A percentile compares a stretch with the other conserved stretches of the same genome.
Conservation (phyloP, 2,888 invertebrate genomes). For the Drosophila borborema region DNA sequence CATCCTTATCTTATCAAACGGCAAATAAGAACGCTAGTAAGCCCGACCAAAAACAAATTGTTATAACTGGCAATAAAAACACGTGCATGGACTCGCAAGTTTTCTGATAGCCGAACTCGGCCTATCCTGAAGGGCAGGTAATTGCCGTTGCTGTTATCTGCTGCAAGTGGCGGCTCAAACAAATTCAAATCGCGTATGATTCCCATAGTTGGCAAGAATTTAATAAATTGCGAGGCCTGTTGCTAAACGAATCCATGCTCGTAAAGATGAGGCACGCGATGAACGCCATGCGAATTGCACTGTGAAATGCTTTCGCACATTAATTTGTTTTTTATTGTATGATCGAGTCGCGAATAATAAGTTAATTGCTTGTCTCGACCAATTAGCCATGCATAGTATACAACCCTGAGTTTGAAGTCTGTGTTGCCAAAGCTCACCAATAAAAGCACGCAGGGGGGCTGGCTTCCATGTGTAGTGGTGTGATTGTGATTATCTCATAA, state of each 20-base stretch:
- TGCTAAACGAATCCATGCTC: constrained; percentile 25
- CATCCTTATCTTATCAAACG: constrained; percentile 10
- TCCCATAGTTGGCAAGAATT: constrained; percentile 12
- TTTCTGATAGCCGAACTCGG: constrained; percentile 4
- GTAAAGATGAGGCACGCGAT: constrained; percentile 51
- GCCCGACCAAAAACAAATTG: background rate
- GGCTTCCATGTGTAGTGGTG: constrained; percentile 36
- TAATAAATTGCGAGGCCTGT: constrained; percentile 11
- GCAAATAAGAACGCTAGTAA: background rate
- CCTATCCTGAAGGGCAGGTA: background rate
- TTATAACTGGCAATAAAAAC: constrained; percentile 29
- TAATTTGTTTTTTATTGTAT: constrained; percentile 30
- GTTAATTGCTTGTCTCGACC: constrained; percentile 74
- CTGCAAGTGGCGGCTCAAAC: background rate
- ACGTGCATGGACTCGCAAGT: constrained; percentile 30
- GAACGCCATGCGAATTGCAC: constrained; percentile 10
- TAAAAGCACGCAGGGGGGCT: constrained; percentile 20
- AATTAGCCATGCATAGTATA: constrained; percentile 52
- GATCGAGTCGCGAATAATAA: constrained; percentile 55
- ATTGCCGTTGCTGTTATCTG: constrained; percentile 3
- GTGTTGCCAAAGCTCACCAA: constrained; percentile 43
- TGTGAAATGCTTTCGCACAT: constrained; percentile 22
- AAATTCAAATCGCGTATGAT: constrained; percentile 10
- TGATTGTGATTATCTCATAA: constrained; percentile 78
- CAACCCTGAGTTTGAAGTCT: constrained; percentile 54